These are phyloP conservation scores for Epinephelus lanceolatus DNA, from an alignment of 2,113 vertebrate species.

Conservation along the genomic window DNA sequence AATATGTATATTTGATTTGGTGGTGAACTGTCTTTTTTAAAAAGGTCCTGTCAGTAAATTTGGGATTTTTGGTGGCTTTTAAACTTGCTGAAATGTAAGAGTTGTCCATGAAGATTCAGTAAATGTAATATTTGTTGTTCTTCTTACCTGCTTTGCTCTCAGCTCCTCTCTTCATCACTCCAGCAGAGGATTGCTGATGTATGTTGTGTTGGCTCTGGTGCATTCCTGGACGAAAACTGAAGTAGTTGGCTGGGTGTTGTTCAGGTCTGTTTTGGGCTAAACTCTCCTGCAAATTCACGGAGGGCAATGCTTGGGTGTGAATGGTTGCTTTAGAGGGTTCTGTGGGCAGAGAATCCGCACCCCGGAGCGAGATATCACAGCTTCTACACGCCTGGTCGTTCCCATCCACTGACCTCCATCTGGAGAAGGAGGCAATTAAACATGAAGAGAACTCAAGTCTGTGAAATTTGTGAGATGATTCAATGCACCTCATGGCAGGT, in stretches of 20 bases:
- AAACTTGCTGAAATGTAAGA: background rate
- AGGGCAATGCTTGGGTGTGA: background rate
- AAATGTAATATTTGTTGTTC: background rate
- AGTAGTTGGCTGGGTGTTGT: background rate
- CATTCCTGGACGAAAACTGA: slow-evolving; percentile 25
- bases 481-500: background rate
- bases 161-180: slow-evolving; percentile 30
- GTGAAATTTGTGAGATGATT: background rate
- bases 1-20: too few relatives aligned
- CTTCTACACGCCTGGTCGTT: slow-evolving; percentile 69
- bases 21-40: too few relatives aligned
- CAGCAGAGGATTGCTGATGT: background rate
- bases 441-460: background rate
- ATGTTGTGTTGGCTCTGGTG: background rate
- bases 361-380: slow-evolving; percentile 49
- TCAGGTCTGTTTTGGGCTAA: background rate
- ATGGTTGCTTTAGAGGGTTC: background rate
- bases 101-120: background rate
- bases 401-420: slow-evolving; percentile 80
- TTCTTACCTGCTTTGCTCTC: slow-evolving; percentile 40
- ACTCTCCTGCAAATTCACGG: background rate
- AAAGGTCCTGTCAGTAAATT: background rate
- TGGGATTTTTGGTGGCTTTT: background rate
- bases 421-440: slow-evolving; percentile 26
- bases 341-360: background rate